These are phyloP conservation scores for Zosterops borbonicus DNA, from an alignment of 2,113 vertebrate species.

Conservation along the genomic window DNA sequence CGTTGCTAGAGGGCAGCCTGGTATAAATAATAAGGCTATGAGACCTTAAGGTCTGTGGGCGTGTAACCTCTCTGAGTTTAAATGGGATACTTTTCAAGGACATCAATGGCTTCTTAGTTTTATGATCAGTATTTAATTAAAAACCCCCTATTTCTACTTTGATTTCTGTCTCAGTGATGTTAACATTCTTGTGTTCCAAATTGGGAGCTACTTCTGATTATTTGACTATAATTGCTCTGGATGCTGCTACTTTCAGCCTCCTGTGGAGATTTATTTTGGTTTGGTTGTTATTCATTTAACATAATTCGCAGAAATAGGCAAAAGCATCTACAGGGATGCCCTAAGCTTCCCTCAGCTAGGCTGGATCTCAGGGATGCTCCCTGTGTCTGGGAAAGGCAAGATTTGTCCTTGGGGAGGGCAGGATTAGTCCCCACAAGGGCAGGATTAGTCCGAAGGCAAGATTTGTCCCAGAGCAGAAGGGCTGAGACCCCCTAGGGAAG, in stretches of 20 bases:
- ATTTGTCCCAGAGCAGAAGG: too few relatives aligned
- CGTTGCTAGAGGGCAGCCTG: slow-evolving; percentile 64
- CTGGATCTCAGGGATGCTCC: neutral
- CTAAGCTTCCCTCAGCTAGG: neutral
- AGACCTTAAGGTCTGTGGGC: neutral
- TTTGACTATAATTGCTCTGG: neutral
- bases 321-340: neutral
- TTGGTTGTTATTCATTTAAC: neutral
- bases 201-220: neutral
- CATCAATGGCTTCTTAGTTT: neutral
- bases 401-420: too few relatives aligned
- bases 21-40: neutral
- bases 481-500: too few relatives aligned
- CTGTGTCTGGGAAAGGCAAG: neutral
- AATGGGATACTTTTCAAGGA: neutral
- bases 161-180: neutral
- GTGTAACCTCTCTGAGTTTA: neutral
- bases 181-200: neutral
- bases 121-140: neutral
- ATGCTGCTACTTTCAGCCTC: neutral
- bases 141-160: neutral
- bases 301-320: neutral
- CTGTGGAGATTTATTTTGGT: neutral
- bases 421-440: too few relatives aligned
- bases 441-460: too few relatives aligned